phyloP scores from a whole-genome alignment of 64 coral and sea anemone species.

The Pocillopora verrucosa region DNA sequence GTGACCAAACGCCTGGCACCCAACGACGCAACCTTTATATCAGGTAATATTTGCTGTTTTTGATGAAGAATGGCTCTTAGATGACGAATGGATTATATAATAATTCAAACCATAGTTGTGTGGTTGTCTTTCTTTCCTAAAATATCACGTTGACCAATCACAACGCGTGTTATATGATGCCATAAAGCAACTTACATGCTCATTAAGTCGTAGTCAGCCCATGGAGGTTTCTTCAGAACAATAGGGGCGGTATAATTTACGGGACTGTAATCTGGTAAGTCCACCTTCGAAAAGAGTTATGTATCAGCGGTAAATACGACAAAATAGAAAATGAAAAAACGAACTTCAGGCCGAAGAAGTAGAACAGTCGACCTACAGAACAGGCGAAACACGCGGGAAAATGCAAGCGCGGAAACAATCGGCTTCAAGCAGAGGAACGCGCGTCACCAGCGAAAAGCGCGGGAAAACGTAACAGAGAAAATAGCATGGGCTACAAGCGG shows the following conservation, averaged over 20 bases:
- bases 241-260: slow-evolving; percentile 71
- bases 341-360: too few relatives aligned
- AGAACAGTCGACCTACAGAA: too few relatives aligned
- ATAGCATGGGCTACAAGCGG: not conserved
- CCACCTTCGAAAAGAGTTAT: slow-evolving; percentile 37
- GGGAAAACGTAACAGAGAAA: not conserved
- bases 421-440: too few relatives aligned
- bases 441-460: not conserved
- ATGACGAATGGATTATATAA: too few relatives aligned
- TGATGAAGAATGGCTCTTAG: too few relatives aligned
- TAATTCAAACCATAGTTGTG: not conserved
- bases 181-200: slow-evolving; percentile 60
- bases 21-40: too few relatives aligned
- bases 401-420: not conserved
- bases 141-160: not conserved
- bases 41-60: too few relatives aligned
- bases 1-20: too few relatives aligned
- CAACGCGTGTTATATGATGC: not conserved
- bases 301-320: too few relatives aligned
- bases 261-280: slow-evolving; percentile 73
- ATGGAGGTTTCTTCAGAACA: slow-evolving; percentile 73
- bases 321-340: too few relatives aligned
- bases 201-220: slow-evolving; percentile 90
- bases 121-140: not conserved
- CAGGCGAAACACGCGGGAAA: too few relatives aligned